These are phyloP conservation scores for Bombyx mandarina DNA, from an alignment of 1,140 invertebrate genomes.

Conservation along the genomic window DNA sequence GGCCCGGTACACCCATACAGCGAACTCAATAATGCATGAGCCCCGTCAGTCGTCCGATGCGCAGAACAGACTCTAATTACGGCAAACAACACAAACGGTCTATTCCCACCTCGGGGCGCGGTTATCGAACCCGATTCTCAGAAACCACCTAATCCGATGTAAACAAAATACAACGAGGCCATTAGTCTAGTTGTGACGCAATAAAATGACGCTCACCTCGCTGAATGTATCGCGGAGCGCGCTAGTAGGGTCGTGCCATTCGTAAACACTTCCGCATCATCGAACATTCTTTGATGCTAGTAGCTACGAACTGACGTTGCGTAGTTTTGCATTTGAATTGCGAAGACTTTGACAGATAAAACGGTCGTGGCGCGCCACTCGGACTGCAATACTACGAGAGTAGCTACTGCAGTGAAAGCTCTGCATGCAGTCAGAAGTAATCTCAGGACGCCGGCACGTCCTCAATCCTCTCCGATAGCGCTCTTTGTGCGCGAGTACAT, in stretches of 20 bases:
- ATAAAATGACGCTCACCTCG: slow-evolving; percentile 39
- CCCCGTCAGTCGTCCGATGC: slow-evolving; percentile 30
- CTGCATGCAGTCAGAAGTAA: slow-evolving; percentile 29
- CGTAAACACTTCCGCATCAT: slow-evolving; percentile 58
- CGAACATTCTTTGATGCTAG: slow-evolving; percentile 34
- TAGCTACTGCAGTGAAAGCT: slow-evolving; percentile 18
- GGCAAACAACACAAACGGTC: slow-evolving; percentile 38
- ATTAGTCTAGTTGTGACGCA: slow-evolving; percentile 43
- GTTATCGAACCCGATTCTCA: slow-evolving; percentile 48
- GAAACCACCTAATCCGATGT: slow-evolving; percentile 28
- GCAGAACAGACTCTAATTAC: slow-evolving; percentile 45
- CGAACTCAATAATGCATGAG: slow-evolving; percentile 53
- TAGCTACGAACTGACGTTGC: slow-evolving; percentile 11
- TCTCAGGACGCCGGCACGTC: slow-evolving; percentile 24
- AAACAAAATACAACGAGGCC: slow-evolving; percentile 45
- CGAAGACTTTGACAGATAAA: slow-evolving; percentile 16
- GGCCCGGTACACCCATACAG: slow-evolving; percentile 22
- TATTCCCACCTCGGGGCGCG: slow-evolving; percentile 45
- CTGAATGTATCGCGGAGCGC: slow-evolving; percentile 32
- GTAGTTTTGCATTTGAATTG: slow-evolving; percentile 41
- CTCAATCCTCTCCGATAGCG: slow-evolving; percentile 27
- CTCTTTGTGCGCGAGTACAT: slow-evolving; percentile 26
- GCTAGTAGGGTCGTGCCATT: slow-evolving; percentile 31
- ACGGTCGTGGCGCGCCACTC: slow-evolving; percentile 27
- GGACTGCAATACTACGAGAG: slow-evolving; percentile 22